These are phyloP conservation scores for Eupeodes latifasciatus DNA, from an alignment of 2,888 invertebrate species.

Conservation along the genomic window DNA sequence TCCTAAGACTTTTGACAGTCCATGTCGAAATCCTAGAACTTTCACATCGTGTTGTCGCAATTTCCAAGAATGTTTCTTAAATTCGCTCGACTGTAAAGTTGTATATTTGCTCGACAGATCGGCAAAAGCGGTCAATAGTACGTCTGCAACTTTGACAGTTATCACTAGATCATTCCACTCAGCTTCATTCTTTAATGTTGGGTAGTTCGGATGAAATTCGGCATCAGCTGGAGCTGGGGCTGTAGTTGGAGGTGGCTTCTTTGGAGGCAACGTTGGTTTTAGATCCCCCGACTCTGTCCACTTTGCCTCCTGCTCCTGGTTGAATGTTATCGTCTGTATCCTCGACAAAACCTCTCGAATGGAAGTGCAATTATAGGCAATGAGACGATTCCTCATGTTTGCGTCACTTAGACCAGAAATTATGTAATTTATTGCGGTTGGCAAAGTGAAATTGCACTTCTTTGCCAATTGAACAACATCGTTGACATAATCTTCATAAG, in stretches of 20 bases:
- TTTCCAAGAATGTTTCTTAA: slow-evolving; percentile 23
- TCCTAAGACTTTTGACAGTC: not conserved
- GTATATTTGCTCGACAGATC: slow-evolving; percentile 43
- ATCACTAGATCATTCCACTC: slow-evolving; percentile 21
- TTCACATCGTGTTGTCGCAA: not conserved
- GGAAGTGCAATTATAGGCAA: slow-evolving; percentile 20
- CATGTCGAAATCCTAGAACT: not conserved
- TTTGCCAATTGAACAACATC: slow-evolving; percentile 32
- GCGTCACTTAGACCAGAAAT: slow-evolving; percentile 32
- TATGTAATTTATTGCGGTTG: slow-evolving; percentile 26
- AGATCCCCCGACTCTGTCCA: not conserved
- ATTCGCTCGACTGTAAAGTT: slow-evolving; percentile 24
- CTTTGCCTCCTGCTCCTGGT: slow-evolving; percentile 12
- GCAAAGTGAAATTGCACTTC: slow-evolving; percentile 31
- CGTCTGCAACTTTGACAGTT: not conserved
- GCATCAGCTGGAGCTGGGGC: too few relatives aligned
- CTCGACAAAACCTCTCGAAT: slow-evolving; percentile 29
- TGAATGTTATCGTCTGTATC: not conserved
- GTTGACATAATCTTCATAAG: slow-evolving; percentile 20
- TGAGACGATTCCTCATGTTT: slow-evolving; percentile 14
- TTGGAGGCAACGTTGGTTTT: too few relatives aligned
- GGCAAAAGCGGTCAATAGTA: slow-evolving; percentile 28
- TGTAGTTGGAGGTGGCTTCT: too few relatives aligned
- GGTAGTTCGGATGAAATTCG: too few relatives aligned
- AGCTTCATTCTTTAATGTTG: too few relatives aligned